Conservation (phyloP, 2,113 vertebrate genomes). For the Galeopterus variegatus region DNA sequence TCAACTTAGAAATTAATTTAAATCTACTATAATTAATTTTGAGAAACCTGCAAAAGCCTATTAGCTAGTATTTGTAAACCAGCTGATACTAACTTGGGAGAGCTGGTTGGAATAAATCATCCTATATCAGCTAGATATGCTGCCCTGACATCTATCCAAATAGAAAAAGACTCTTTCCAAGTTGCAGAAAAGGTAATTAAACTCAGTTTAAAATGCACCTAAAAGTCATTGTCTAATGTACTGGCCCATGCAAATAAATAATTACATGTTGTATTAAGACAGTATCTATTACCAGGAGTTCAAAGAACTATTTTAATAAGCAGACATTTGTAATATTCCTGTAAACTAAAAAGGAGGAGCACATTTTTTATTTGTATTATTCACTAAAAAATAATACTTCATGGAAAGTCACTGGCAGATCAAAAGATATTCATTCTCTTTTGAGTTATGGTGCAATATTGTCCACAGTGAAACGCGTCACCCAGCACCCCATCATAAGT, state of each 20-base stretch:
- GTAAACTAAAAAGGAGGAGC: background rate
- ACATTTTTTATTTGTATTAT: background rate
- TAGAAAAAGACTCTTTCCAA: slow-evolving; percentile 74
- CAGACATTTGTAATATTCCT: slow-evolving; percentile 47
- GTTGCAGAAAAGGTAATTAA: slow-evolving; percentile 79
- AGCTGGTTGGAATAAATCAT: slow-evolving; percentile 62
- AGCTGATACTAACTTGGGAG: slow-evolving; percentile 64
- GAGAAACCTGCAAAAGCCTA: slow-evolving; percentile 75
- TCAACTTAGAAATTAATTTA: slow-evolving; percentile 79
- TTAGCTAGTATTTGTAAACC: slow-evolving; percentile 76
- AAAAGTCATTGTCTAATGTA: slow-evolving; percentile 77
- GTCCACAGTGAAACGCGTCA: background rate
- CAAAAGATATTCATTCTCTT: background rate
- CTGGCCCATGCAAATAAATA: slow-evolving; percentile 78
- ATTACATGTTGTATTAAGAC: slow-evolving; percentile 76
- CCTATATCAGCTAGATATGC: slow-evolving; percentile 67
- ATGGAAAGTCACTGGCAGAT: background rate
- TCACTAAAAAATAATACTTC: slow-evolving; percentile 44
- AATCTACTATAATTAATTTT: slow-evolving; percentile 80
- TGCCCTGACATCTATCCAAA: slow-evolving; percentile 67
- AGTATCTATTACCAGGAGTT: slow-evolving; percentile 53
- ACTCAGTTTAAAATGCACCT: slow-evolving; percentile 72
- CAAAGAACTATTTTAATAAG: slow-evolving; percentile 56
- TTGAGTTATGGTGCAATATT: background rate
- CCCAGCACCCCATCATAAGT: background rate